phyloP scores from a whole-genome alignment of 2,797 vertebrate species.

The Pseudochaenichthys georgianus region DNA sequence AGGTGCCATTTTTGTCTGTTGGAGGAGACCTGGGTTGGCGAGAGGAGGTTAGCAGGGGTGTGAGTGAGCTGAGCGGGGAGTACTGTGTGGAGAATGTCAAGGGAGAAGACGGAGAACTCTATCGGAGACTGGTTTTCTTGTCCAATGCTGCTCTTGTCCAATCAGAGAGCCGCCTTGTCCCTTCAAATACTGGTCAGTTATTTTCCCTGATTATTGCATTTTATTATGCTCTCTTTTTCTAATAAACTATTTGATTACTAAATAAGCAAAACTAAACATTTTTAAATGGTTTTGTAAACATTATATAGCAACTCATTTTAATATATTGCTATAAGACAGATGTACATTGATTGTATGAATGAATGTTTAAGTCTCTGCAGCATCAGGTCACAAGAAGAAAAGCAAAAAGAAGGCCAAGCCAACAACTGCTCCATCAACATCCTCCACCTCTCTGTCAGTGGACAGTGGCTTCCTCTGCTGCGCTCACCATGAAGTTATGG shows the following conservation, averaged over 20 bases:
- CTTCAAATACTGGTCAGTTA: conserved; percentile 63
- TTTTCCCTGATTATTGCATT: background rate
- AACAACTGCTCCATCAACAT: conserved; percentile 42
- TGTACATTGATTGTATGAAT: background rate
- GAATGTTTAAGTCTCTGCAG: conserved; percentile 39
- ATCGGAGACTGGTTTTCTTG: conserved; percentile 93
- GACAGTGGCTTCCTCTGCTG: conserved; percentile 95
- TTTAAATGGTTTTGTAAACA: no score
- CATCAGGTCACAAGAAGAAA: conserved; percentile 88
- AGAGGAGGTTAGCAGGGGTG: conserved; percentile 84
- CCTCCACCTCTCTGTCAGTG: conserved; percentile 67
- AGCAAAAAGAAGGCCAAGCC: conserved; percentile 81
- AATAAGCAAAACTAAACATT: no score
- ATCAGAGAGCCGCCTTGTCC: conserved; percentile 90
- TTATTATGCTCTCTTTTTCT: background rate
- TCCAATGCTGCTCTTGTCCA: conserved; percentile 92
- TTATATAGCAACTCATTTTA: background rate
- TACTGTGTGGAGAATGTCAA: conserved; percentile 93
- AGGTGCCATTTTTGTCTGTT: conserved; percentile 96
- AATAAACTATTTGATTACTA: no score
- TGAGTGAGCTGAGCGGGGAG: conserved; percentile 91
- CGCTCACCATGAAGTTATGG: conserved; percentile 95
- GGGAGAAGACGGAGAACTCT: conserved; percentile 89
- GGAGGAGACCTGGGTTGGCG: conserved; percentile 94
- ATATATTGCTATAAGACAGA: background rate